Evolutionary conservation across 2,888 invertebrate species (phyloP).

Genomic region (Stramonita haemastoma): DNA sequence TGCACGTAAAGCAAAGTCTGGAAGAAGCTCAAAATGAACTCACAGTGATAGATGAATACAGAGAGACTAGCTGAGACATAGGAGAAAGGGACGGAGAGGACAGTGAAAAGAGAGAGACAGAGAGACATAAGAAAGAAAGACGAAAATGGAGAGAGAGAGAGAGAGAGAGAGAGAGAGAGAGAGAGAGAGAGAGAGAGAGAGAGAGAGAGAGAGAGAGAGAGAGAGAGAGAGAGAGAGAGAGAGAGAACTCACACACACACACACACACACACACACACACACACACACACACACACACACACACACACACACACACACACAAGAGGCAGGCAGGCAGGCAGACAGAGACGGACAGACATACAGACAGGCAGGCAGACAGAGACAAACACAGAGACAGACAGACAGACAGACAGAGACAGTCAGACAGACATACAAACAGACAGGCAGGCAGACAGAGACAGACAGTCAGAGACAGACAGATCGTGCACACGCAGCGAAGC

Average conservation of each 20-base stretch:
- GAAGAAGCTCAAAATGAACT: no score
- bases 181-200: background rate
- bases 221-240: conserved; percentile 32
- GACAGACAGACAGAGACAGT: background rate
- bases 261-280: conserved; percentile 11
- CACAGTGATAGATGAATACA: no score
- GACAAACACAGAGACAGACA: background rate
- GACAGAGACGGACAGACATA: background rate
- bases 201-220: conserved; percentile 18
- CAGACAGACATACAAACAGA: background rate
- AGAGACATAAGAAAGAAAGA: background rate
- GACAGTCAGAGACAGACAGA: background rate
- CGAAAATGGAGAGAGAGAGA: background rate
- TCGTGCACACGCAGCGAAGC: background rate
- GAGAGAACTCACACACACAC: no score
- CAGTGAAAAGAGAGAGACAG: background rate
- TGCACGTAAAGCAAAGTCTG: no score
- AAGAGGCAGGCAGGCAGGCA: background rate
- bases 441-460: background rate
- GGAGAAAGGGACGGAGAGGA: background rate
- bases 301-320: no score
- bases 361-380: background rate
- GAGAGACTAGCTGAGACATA: background rate
- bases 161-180: conserved; percentile 13
- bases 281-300: no score